A percentile compares a stretch with the other conserved stretches of the same genome.
These are phyloP conservation scores for Stigmatopora nigra DNA, from an alignment of 2,113 vertebrate genomes.

Conservation along the genomic window DNA sequence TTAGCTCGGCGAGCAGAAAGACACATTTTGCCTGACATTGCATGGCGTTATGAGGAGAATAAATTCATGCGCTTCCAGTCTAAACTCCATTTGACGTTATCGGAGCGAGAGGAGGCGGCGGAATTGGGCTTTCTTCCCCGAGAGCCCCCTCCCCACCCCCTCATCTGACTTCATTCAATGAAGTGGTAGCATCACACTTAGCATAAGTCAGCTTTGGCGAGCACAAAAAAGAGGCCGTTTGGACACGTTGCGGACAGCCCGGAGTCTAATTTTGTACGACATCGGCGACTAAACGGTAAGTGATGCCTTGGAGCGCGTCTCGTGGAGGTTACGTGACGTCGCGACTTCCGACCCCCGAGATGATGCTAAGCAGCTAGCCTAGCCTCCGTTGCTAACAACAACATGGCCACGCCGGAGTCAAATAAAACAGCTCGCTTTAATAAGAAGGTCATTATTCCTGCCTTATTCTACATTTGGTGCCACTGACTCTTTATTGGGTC, in stretches of 20 bases:
- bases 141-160: conserved; percentile 30
- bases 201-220: conserved; percentile 34
- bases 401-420: conserved; percentile 31
- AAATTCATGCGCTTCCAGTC: not conserved
- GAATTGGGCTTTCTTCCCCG: conserved; percentile 17
- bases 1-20: not conserved
- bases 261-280: conserved; percentile 25
- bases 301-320: not conserved
- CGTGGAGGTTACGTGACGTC: not conserved
- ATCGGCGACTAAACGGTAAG: conserved; percentile 62
- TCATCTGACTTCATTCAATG: conserved; percentile 65
- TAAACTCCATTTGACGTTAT: conserved; percentile 14
- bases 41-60: not conserved
- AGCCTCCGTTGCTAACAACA: conserved; percentile 23
- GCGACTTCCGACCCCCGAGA: not conserved
- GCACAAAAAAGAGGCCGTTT: not conserved
- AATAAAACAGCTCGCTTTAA: not conserved
- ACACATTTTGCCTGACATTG: not conserved
- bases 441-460: not conserved
- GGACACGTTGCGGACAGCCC: conserved; percentile 5
- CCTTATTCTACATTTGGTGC: not conserved
- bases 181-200: conserved; percentile 44
- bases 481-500: not conserved
- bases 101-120: conserved; percentile 26
- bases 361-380: conserved; percentile 24